These are phyloP conservation scores for Latrodectus elegans DNA, from an alignment of 2,888 invertebrate species.

Conservation along the genomic window DNA sequence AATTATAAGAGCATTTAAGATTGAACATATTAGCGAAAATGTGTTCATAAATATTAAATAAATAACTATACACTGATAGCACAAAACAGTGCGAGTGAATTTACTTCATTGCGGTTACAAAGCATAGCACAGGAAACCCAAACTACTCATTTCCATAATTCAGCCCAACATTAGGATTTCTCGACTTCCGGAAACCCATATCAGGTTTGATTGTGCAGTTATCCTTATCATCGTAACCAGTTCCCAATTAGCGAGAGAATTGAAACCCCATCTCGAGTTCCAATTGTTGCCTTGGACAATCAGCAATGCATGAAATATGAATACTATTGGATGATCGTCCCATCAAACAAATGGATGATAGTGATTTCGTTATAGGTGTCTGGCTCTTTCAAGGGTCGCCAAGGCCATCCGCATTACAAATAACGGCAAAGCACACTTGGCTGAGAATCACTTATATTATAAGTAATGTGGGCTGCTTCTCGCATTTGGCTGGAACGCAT, in stretches of 20 bases:
- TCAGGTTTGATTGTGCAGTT: not conserved
- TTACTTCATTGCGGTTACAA: no score
- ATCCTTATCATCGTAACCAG: not conserved
- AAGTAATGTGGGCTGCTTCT: not conserved
- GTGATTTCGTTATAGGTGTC: not conserved
- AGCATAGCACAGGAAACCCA: no score
- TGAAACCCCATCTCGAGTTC: not conserved
- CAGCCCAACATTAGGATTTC: no score
- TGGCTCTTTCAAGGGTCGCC: not conserved
- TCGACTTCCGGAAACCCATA: no score
- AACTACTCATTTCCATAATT: no score
- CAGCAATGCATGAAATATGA: slow-evolving; percentile 1
- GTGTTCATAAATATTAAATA: no score
- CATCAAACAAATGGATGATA: slow-evolving; percentile 10
- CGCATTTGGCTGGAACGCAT: not conserved
- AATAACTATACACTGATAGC: no score
- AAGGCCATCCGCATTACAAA: not conserved
- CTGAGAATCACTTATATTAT: not conserved
- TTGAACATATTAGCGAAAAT: no score
- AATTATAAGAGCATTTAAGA: no score
- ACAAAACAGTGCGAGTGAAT: no score
- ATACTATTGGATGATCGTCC: not conserved
- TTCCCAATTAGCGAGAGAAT: not conserved
- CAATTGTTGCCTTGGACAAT: not conserved
- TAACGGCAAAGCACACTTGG: not conserved